Base-by-base conservation (phyloP, 1,140 invertebrate genomes). In the Cherax destructor region DNA sequence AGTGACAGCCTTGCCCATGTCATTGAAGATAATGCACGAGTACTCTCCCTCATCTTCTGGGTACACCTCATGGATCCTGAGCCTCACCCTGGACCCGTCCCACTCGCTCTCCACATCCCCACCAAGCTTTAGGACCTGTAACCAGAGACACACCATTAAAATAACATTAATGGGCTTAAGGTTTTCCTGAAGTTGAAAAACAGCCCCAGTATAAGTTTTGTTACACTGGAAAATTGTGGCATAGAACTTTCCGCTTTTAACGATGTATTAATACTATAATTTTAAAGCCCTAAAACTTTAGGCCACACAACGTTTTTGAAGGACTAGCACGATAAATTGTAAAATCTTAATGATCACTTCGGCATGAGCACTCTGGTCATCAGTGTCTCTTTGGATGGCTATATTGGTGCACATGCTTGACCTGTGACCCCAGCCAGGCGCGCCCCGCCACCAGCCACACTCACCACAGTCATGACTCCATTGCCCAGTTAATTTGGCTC, bases 11-110 rank as follows among this genome's bases (percentile, higher is more conserved):
- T 97, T 97, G 76, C 98, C 98, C 80, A 97, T 95, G 90, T 96
- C 96, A 94, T 98, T 98, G 93, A 96, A 96, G 10, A 97, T 97
- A 78, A 97, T 96, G 93, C 97, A 98, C 1, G 96, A 97, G 94
- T 98, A 99, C 93, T 97, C 97, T n/a, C 98, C 98, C 93, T 98
- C 97, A 94, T 98, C 98, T 94, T 98, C 97, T 0, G 97, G 97
- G 93, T 97, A 97, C 24, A 98, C 96, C 86, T 97, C 96, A 13
- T 96, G 95, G 93, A 98, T 98, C 87, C 95, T 95, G 49, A 98
- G 94, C 30, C 95, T 95, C 61, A 97, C 97, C 1, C 95, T 96
- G 49, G 96, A 96, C 0, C 96, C 96, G 85, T 97, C 96, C 93
- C 96, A 96, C 30, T 96, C 95, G 50, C 95, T 95, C 61, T 95